These are phyloP conservation scores for Drosophila micromelanica DNA, from an alignment of 1,140 invertebrate species.

Conservation along the genomic window DNA sequence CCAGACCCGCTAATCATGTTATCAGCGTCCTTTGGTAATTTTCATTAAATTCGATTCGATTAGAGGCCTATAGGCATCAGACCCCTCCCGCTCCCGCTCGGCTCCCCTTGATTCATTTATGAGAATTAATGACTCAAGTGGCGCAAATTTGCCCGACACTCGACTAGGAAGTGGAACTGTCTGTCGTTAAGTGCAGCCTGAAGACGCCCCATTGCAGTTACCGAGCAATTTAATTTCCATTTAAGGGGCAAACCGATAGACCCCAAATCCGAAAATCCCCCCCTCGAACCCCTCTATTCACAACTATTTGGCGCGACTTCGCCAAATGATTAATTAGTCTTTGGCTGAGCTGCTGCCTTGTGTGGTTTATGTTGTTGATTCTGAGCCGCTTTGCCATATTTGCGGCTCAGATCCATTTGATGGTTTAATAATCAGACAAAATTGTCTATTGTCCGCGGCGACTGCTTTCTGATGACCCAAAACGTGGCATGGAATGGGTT, in stretches of 20 bases:
- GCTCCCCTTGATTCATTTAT: conserved; percentile 59
- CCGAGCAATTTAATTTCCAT: conserved; percentile 78
- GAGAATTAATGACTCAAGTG: conserved; percentile 76
- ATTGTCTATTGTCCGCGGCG: conserved; percentile 64
- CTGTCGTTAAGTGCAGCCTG: conserved; percentile 27
- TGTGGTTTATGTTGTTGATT: conserved; percentile 49
- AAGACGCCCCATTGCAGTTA: conserved; percentile 38
- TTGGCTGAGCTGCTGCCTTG: conserved; percentile 13
- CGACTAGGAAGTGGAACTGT: conserved; percentile 15
- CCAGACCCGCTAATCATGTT: conserved; percentile 56
- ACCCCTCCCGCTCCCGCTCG: background rate
- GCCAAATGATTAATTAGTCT: conserved; percentile 77
- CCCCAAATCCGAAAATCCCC: conserved; percentile 5
- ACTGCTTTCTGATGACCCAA: conserved; percentile 50
- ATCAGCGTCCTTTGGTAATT: conserved; percentile 64
- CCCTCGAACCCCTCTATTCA: conserved; percentile 8
- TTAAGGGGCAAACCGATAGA: conserved; percentile 32
- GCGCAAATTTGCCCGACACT: conserved; percentile 58
- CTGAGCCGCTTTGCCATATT: conserved; percentile 3
- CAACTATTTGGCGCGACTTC: conserved; percentile 24
- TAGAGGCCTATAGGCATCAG: conserved; percentile 8
- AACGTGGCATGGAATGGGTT: conserved; percentile 37
- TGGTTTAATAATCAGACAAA: conserved; percentile 79
- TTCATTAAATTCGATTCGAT: conserved; percentile 69
- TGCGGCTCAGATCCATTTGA: conserved; percentile 48